These are phyloP conservation scores for Limonius californicus DNA, from an alignment of 1,140 invertebrate species.

Conservation along the genomic window DNA sequence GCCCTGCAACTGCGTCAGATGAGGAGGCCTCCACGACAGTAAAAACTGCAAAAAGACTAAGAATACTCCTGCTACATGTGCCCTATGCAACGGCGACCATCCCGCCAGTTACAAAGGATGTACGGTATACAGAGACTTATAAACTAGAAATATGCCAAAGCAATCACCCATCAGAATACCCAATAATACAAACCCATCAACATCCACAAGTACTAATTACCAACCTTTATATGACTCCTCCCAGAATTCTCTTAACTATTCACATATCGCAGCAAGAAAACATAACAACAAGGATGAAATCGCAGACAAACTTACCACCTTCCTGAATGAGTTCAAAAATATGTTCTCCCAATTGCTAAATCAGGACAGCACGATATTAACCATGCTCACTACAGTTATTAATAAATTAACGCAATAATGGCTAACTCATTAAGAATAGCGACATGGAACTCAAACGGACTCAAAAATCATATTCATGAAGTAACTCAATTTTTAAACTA, in stretches of 20 bases:
- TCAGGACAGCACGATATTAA: no score
- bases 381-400: no score
- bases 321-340: no score
- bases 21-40: constrained; percentile 37
- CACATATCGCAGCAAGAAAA: no score
- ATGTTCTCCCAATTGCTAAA: constrained; percentile 20
- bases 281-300: no score
- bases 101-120: constrained; percentile 46
- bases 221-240: background rate
- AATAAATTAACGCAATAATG: constrained; percentile 24
- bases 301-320: background rate
- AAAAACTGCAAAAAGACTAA: constrained; percentile 43
- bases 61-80: constrained; percentile 35
- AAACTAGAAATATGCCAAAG: no score
- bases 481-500: no score
- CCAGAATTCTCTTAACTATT: constrained; percentile 3
- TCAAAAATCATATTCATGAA: no score
- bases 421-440: background rate
- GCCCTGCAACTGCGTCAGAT: constrained; percentile 44
- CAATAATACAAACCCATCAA: no score
- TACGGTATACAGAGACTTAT: constrained; percentile 40
- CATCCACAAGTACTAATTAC: background rate
- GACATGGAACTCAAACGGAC: no score
- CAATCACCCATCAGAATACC: no score
- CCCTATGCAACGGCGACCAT: constrained; percentile 40